Percentiles rank a stretch among this genome's conserved stretches.
phyloP scores from a whole-genome alignment of 2,797 vertebrate species.

The Falco berigora region DNA sequence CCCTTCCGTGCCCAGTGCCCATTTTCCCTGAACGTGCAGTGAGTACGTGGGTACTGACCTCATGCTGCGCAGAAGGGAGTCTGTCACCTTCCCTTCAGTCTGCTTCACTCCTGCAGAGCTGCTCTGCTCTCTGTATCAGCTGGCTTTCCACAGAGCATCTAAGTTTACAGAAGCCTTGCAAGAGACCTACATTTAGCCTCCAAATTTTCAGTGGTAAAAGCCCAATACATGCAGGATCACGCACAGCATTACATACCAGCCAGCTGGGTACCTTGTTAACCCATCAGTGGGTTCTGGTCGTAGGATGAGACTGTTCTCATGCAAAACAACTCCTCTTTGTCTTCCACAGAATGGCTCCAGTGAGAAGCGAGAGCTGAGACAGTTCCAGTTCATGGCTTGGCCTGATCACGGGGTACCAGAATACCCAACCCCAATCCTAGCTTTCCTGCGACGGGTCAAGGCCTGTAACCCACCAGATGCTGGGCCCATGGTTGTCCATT shows the following conservation, averaged over 20 bases:
- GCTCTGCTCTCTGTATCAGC: not conserved
- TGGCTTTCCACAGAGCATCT: not conserved
- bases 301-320: not conserved
- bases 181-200: not conserved
- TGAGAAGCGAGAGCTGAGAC: slow-evolving; percentile 91
- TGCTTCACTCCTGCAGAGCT: not conserved
- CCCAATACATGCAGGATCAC: rapidly evolving
- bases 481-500: slow-evolving; percentile 94
- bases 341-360: slow-evolving; percentile 85
- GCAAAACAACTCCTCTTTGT: not conserved
- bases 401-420: slow-evolving; percentile 95
- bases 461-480: slow-evolving; percentile 89
- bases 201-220: not conserved
- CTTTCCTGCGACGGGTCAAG: slow-evolving; percentile 89
- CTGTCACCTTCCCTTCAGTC: not conserved
- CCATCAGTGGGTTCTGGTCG: not conserved
- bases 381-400: slow-evolving; percentile 98
- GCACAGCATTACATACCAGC: rapidly evolving
- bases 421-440: slow-evolving; percentile 89
- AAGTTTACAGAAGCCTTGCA: not conserved
- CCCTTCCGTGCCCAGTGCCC: not conserved
- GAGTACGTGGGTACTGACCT: not conserved
- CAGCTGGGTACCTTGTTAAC: not conserved
- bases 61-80: not conserved
- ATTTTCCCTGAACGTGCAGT: rapidly evolving